Evolutionary conservation across 2,888 invertebrate genomes (phyloP).

Genomic region (Amphiduros pacificus): DNA sequence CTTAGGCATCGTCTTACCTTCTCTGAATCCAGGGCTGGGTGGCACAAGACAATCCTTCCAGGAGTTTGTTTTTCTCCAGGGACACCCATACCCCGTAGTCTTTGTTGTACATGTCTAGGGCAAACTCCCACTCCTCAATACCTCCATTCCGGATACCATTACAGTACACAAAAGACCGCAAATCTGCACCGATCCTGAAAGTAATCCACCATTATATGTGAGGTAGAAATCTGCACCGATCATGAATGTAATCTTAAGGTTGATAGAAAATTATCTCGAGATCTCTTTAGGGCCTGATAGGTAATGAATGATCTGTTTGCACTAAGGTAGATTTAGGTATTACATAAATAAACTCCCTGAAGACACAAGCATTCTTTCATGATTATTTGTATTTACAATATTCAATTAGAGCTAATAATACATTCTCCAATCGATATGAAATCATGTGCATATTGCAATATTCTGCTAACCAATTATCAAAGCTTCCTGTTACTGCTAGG

Average conservation of each 20-base stretch:
- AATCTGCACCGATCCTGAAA: conserved; percentile 4
- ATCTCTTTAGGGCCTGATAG: background rate
- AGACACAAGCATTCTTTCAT: no score
- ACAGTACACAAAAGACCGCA: conserved; percentile 8
- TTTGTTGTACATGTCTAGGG: background rate
- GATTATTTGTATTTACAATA: no score
- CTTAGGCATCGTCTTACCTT: no score
- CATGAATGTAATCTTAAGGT: no score
- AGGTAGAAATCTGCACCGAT: no score
- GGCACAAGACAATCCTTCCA: background rate
- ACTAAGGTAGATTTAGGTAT: background rate
- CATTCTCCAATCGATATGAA: no score
- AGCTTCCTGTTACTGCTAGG: background rate
- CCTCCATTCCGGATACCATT: conserved; percentile 1
- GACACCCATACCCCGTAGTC: background rate
- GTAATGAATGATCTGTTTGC: background rate
- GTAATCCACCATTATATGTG: background rate
- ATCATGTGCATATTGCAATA: no score
- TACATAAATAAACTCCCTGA: no score
- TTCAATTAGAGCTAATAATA: no score
- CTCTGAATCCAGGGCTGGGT: background rate
- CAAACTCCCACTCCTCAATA: background rate
- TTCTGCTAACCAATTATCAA: no score
- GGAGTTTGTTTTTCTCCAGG: background rate
- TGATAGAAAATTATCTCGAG: no score